Evolutionary conservation across 2,888 invertebrate species (phyloP), one percentile per base, ranked within the genome.

Genomic region (Cosmopolites sordidus): DNA sequence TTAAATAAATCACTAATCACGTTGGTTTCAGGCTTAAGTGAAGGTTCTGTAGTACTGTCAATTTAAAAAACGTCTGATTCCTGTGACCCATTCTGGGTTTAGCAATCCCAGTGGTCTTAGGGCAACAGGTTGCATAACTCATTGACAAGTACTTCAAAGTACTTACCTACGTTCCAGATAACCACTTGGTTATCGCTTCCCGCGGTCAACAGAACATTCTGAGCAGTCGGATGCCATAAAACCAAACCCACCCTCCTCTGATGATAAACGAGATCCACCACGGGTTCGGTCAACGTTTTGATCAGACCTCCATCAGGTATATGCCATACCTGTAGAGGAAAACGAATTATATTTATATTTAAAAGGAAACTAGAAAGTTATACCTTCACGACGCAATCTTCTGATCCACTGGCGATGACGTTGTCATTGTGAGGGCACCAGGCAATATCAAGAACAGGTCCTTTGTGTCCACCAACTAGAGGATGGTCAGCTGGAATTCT

Each of bases 401-500:
- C 97, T 0, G 96, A 96, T 48, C 93, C 93, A 48, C 95, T 94
- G 43, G 98, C 98, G 67, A 98, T 96, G 59, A 97, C 90, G 74
- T 96, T 93, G 77, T 98, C 97, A 72, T 97, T 94, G 77, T 97
- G 97, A 1, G 97, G 97, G 75, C 94, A 96, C 95, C 96, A 98
- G 43, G 96, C 89, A 66, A 98, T 92, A 77, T 98, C 97, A 59
- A 96, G 76, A 29, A 98, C 94, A 0, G 95, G 93, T 22, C 96
- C 97, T 72, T 93, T 92, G 79, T 98, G 98, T 37, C 97, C 97
- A 45, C 94, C 94, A 37, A 98, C 95, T 54, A 94, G 78, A 2
- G 95, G 94, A 75, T 92, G 88, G 76, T 96, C 94, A 1, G 95
- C 90, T 47, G 93, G 88, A 71, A 96, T 91, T 64, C 96, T 84